Evolutionary conservation across 2,888 invertebrate species (phyloP), one percentile per base, ranked within the genome.

Genomic region (Torymus tubicola): DNA sequence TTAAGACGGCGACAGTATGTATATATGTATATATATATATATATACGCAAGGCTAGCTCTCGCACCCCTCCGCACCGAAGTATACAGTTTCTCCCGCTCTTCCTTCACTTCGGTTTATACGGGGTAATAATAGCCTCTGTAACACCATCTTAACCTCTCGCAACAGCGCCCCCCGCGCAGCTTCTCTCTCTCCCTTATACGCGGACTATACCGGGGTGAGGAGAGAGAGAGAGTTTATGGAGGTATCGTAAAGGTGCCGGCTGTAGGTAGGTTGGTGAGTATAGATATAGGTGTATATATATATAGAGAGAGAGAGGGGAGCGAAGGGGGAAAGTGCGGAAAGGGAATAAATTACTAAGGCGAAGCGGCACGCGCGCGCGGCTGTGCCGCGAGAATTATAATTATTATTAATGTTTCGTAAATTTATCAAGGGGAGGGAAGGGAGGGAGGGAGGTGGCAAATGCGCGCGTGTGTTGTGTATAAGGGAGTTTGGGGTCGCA

Each of bases 331-430:
- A 64, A 13, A 31, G 58, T 53, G 73, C 63, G 69, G 53, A 77
- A 67, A 60, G 71, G 70, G 81, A 81, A 78, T 78, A 78, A 75
- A 81, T 81, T 81, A 81, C 65, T 57, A 75, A 75, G 73, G 74
- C 70, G 18, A 31, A 69, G 12, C 42, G 11, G 3, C 21, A 64
- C 42, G 63, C n/a, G 11, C n/a, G 11, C 53, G 67, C 21, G 52
- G 21, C 42, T 18, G 18, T 53, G 52, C 50, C 61, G 71, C 61
- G 64, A 58, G 74, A 81, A 78, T 81, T 60, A 70, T 81, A 78
- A 81, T 81, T 81, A 81, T 81, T 81, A 81, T 81, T 81, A 81
- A 81, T 81, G 78, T 75, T 78, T 72, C 74, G 70, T 61, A 55
- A 81, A 81, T 81, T 78, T 81, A 73, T 74, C 65, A 63, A 68